A percentile compares a stretch with the other conserved stretches of the same genome.
Conservation (phyloP, 1,140 invertebrate genomes). For the Aphidius ervi region DNA sequence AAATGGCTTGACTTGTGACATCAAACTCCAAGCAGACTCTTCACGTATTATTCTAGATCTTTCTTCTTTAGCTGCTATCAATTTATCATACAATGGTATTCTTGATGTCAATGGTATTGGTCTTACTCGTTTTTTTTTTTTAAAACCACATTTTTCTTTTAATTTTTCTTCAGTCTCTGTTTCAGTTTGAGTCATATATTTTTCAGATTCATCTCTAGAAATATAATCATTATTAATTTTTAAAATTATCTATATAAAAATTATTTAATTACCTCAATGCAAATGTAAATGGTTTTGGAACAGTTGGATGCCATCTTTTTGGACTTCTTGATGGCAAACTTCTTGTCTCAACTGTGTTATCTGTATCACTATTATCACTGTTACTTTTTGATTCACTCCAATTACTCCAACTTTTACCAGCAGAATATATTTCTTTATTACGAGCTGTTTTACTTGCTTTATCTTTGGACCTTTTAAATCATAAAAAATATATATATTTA, state of each 20-base stretch:
- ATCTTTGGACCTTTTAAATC: constrained; percentile 32
- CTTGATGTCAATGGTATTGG: constrained; percentile 66
- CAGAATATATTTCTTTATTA: constrained; percentile 41
- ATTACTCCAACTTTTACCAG: constrained; percentile 37
- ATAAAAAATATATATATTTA: neutral
- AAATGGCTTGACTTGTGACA: constrained; percentile 60
- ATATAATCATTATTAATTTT: constrained; percentile 10
- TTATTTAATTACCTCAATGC: neutral
- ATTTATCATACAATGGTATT: constrained; percentile 66
- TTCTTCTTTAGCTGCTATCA: constrained; percentile 65
- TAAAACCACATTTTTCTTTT: constrained; percentile 52
- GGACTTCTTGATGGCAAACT: constrained; percentile 41
- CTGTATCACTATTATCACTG: constrained; percentile 37
- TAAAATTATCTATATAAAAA: too few species aligned
- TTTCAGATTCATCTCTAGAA: constrained; percentile 62
- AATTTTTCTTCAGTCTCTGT: constrained; percentile 42
- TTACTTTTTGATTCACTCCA: constrained; percentile 41
- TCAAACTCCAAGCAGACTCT: constrained; percentile 46
- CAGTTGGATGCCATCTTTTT: constrained; percentile 52
- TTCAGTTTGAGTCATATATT: constrained; percentile 43
- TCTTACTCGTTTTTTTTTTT: constrained; percentile 51
- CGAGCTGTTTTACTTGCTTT: constrained; percentile 37
- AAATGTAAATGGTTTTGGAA: constrained; percentile 65
- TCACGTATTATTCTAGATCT: constrained; percentile 50
- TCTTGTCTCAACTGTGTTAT: constrained; percentile 42